phyloP scores from a whole-genome alignment of 2,888 invertebrate genomes.

The Diarsia mendica region DNA sequence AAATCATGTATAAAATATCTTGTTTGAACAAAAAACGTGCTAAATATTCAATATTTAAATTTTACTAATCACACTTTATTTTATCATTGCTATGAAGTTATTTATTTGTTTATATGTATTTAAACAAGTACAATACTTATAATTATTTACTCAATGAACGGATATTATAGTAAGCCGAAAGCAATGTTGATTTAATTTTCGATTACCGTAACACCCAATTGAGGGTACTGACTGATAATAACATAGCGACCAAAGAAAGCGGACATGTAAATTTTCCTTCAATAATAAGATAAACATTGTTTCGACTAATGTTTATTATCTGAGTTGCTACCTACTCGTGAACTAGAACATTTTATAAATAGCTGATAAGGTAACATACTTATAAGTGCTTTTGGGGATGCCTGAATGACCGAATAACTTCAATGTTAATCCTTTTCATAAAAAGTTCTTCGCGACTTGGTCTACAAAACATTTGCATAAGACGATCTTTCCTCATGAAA shows the following conservation, averaged over 20 bases:
- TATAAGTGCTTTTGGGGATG: conserved; percentile 2
- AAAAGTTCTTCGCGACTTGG: background rate
- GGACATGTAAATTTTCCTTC: conserved; percentile 72
- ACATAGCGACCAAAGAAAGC: conserved; percentile 73
- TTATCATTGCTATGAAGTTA: conserved; percentile 21
- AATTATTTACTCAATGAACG: conserved; percentile 1
- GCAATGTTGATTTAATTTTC: conserved; percentile 35
- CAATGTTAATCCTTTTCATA: background rate
- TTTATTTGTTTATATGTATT: conserved; percentile 3
- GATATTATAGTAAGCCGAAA: conserved; percentile 4
- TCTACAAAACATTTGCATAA: background rate
- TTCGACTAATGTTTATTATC: conserved; percentile 42
- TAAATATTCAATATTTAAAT: conserved; percentile 29
- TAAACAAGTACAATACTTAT: conserved; percentile 6
- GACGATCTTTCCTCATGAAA: background rate
- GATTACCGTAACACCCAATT: conserved; percentile 61
- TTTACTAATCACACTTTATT: conserved; percentile 21
- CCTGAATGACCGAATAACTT: conserved; percentile 8
- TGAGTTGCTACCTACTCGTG: conserved; percentile 39
- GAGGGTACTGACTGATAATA: conserved; percentile 75
- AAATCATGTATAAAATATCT: conserved; percentile 29
- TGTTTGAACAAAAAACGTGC: conserved; percentile 39
- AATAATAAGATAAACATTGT: conserved; percentile 69
- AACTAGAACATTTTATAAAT: conserved; percentile 28
- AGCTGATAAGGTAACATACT: conserved; percentile 4